Conservation (phyloP, 1,140 invertebrate species). For the Rhysida immarginata region DNA sequence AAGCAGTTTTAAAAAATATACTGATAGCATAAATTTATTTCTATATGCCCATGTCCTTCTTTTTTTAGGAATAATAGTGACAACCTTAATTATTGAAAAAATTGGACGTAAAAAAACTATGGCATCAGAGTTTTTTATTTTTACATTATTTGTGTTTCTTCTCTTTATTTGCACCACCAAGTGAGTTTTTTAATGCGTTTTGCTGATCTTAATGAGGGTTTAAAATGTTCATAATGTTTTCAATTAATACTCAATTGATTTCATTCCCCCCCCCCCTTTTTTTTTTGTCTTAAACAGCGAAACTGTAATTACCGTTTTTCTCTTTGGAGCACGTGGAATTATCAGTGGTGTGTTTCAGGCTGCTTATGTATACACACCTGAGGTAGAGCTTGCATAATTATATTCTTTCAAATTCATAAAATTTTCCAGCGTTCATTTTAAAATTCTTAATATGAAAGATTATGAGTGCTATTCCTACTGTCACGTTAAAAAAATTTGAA, state of each 20-base stretch:
- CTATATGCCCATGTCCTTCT: slow-evolving; percentile 11
- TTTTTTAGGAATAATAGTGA: slow-evolving; percentile 69
- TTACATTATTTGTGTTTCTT: slow-evolving; percentile 62
- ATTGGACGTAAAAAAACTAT: slow-evolving; percentile 85
- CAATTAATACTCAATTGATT: not conserved
- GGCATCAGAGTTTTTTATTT: slow-evolving; percentile 80
- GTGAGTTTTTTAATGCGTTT: slow-evolving; percentile 35
- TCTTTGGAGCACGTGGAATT: slow-evolving; percentile 79
- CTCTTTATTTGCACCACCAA: slow-evolving; percentile 57
- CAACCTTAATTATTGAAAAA: slow-evolving; percentile 77
- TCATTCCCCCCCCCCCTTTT: not conserved
- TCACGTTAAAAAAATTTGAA: too few relatives aligned
- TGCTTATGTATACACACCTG: slow-evolving; percentile 88
- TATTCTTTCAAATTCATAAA: too few relatives aligned
- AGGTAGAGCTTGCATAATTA: too few relatives aligned
- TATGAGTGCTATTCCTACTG: too few relatives aligned
- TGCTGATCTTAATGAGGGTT: slow-evolving; percentile 11
- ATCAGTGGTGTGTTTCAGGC: slow-evolving; percentile 89
- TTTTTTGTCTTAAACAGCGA: slow-evolving; percentile 39
- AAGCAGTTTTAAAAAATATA: too few relatives aligned
- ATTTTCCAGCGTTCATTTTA: not conserved
- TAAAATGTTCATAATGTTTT: slow-evolving; percentile 1
- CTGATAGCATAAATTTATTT: too few relatives aligned
- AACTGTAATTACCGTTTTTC: slow-evolving; percentile 57
- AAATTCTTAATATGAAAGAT: too few relatives aligned